These are phyloP conservation scores for Austrofundulus limnaeus DNA, from an alignment of 2,113 vertebrate species.

Conservation along the genomic window DNA sequence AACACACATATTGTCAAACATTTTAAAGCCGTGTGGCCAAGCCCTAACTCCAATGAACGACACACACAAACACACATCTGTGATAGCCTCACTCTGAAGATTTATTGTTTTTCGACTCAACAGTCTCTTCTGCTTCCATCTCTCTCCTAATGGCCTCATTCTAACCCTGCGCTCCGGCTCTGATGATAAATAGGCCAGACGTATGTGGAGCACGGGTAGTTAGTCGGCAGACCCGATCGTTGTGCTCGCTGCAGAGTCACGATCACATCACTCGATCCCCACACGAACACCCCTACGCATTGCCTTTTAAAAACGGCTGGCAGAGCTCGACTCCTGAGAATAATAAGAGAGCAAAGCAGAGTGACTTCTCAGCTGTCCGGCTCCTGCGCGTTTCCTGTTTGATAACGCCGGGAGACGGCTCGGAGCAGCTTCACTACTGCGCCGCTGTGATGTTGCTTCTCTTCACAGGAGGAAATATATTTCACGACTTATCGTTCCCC, in stretches of 20 bases:
- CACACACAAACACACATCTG: constrained; percentile 30
- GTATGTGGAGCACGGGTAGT: constrained; percentile 56
- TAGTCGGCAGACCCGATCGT: constrained; percentile 55
- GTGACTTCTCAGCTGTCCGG: constrained; percentile 52
- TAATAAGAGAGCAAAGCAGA: constrained; percentile 34
- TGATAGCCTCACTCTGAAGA: constrained; percentile 19
- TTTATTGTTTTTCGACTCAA: constrained; percentile 5
- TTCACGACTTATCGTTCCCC: constrained; percentile 40
- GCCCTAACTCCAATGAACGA: too few relatives aligned
- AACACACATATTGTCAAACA: too few relatives aligned
- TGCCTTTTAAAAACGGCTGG: constrained; percentile 29
- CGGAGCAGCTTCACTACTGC: constrained; percentile 30
- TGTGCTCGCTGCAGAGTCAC: constrained; percentile 34
- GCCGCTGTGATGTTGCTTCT: constrained; percentile 21
- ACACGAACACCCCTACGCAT: constrained; percentile 10
- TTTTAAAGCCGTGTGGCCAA: too few relatives aligned
- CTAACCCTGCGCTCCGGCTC: constrained; percentile 27
- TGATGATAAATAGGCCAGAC: constrained; percentile 61
- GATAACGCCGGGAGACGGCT: constrained; percentile 36
- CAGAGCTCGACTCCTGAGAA: constrained; percentile 34
- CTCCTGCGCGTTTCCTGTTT: constrained; percentile 13
- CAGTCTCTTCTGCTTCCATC: constrained; percentile 26
- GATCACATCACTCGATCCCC: constrained; percentile 33
- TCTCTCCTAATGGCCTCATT: constrained; percentile 28
- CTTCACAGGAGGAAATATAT: constrained; percentile 45